Percentiles rank a stretch among this genome's conserved stretches.
Conservation (phyloP, 2,888 invertebrate species). For the Phengaris arion region DNA sequence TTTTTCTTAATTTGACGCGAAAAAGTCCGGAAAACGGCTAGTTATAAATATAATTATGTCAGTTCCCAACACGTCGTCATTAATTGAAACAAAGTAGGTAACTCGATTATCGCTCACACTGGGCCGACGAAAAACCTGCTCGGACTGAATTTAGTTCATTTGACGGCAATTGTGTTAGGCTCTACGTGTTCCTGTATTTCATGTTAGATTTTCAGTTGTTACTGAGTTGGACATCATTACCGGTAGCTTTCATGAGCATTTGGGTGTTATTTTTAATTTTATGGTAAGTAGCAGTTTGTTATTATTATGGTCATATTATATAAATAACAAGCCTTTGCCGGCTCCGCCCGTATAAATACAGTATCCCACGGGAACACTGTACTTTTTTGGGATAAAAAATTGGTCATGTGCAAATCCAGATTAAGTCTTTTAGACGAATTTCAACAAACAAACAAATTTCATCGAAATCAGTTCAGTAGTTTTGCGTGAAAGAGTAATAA, state of each 20-base stretch:
- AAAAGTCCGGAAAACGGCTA: neutral
- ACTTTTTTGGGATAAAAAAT: too few relatives aligned
- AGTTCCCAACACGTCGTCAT: conserved; percentile 39
- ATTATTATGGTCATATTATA: too few relatives aligned
- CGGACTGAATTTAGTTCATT: conserved; percentile 43
- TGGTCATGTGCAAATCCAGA: too few relatives aligned
- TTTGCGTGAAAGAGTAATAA: too few relatives aligned
- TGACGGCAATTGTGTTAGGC: conserved; percentile 42
- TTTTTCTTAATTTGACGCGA: neutral
- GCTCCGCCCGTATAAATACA: too few relatives aligned
- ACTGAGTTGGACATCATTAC: neutral
- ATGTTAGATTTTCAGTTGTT: conserved; percentile 17
- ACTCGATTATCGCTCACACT: conserved; percentile 47
- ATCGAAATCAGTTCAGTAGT: too few relatives aligned
- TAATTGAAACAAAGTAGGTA: conserved; percentile 49
- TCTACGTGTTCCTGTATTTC: conserved; percentile 32
- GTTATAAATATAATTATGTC: conserved; percentile 23
- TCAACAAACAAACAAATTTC: too few relatives aligned
- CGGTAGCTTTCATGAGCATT: conserved; percentile 3
- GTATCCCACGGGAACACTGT: too few relatives aligned
- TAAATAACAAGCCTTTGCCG: too few relatives aligned
- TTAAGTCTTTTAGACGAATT: too few relatives aligned
- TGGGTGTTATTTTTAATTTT: neutral
- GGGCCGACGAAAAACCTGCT: conserved; percentile 40
- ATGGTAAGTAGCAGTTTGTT: too few relatives aligned